These are phyloP conservation scores for Glossophaga mutica DNA, from an alignment of 2,797 vertebrate genomes.

Conservation along the genomic window DNA sequence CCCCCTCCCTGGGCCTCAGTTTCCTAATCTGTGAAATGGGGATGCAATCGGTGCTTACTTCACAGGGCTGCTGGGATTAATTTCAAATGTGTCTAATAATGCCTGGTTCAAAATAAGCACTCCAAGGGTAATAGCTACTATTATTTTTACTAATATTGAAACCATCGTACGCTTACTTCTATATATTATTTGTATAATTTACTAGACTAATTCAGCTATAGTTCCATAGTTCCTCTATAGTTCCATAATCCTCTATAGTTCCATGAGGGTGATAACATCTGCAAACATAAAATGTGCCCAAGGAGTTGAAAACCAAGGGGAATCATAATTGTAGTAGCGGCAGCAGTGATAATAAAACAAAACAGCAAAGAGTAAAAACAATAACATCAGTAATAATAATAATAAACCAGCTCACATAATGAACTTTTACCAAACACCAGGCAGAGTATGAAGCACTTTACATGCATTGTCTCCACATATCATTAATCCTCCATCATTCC, in stretches of 20 bases:
- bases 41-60: neutral
- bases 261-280: neutral
- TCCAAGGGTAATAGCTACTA: neutral
- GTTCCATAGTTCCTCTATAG: too few relatives aligned
- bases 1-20: neutral
- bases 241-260: neutral
- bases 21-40: neutral
- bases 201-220: neutral
- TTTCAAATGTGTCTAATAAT: neutral
- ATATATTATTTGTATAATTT: neutral
- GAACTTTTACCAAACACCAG: neutral
- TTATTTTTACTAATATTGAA: neutral
- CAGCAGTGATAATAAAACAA: neutral
- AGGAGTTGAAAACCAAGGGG: neutral
- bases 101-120: neutral
- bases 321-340: neutral
- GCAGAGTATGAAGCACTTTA: neutral
- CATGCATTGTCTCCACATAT: neutral
- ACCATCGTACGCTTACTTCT: neutral
- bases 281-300: neutral
- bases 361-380: too few relatives aligned
- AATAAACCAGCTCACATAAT: neutral
- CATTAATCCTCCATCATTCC: neutral
- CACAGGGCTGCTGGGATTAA: neutral
- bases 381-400: too few relatives aligned